Percentiles rank a stretch among this genome's conserved stretches.
These are phyloP conservation scores for Drosophila miranda DNA, from an alignment of 1,140 invertebrate species.

Conservation along the genomic window DNA sequence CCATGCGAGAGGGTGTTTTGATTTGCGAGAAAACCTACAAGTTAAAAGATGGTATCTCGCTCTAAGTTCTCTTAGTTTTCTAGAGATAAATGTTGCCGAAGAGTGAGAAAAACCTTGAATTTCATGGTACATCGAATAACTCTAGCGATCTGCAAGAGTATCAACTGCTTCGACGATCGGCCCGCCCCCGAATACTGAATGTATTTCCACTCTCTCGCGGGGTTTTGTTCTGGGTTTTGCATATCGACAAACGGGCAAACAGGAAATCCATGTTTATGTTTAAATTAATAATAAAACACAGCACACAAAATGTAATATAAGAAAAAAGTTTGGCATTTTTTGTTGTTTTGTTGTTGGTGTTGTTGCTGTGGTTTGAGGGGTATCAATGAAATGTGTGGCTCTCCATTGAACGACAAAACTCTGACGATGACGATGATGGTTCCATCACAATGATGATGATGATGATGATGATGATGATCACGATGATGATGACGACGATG, in stretches of 20 bases:
- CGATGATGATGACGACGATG: constrained; percentile 29
- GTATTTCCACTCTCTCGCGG: too few relatives aligned
- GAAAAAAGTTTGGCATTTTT: constrained; percentile 12
- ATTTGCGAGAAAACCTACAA: too few relatives aligned
- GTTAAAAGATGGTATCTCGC: too few relatives aligned
- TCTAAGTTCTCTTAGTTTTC: too few relatives aligned
- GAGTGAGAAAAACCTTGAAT: too few relatives aligned
- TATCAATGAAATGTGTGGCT: constrained; percentile 65
- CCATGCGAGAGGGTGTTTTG: too few relatives aligned
- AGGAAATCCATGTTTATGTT: constrained; percentile 81
- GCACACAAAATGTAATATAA: constrained; percentile 22
- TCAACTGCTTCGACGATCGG: too few relatives aligned
- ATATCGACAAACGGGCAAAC: constrained; percentile 70
- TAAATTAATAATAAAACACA: constrained; percentile 73
- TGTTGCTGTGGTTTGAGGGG: constrained; percentile 32
- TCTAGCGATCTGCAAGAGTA: neutral
- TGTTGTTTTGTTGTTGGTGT: neutral
- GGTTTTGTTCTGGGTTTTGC: constrained; percentile 45
- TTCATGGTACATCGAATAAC: too few relatives aligned
- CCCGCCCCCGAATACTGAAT: too few relatives aligned
- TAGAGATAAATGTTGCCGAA: too few relatives aligned
- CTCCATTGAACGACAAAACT: constrained; percentile 38
- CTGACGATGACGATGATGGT: constrained; percentile 9
- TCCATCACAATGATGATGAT: constrained; percentile 10
- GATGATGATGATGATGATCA: constrained; percentile 13